Percentiles rank a stretch among this genome's conserved stretches.
Evolutionary conservation across 1,140 invertebrate species (phyloP).

Genomic region (Thaumetopoea pityocampa): DNA sequence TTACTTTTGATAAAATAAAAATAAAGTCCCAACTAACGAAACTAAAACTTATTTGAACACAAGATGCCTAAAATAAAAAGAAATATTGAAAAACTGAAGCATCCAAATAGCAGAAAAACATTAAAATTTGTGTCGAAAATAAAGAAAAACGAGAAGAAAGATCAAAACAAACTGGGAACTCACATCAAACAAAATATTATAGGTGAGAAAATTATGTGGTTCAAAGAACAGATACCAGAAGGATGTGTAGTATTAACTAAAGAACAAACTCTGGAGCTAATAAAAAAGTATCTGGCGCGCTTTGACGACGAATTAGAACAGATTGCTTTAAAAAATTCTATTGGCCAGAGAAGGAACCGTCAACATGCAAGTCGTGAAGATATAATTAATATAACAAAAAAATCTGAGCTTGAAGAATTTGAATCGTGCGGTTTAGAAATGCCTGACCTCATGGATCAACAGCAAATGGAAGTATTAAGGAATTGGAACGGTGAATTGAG

Average conservation of each 20-base stretch:
- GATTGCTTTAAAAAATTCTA: slow-evolving; percentile 84
- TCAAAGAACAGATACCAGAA: slow-evolving; percentile 78
- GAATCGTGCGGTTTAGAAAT: slow-evolving; percentile 84
- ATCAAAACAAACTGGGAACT: slow-evolving; percentile 79
- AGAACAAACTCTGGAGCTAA: slow-evolving; percentile 77
- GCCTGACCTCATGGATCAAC: slow-evolving; percentile 78
- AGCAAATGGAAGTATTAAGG: slow-evolving; percentile 77
- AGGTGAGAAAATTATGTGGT: slow-evolving; percentile 84
- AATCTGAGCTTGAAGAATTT: slow-evolving; percentile 83
- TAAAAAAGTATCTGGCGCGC: slow-evolving; percentile 77
- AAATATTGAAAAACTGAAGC: slow-evolving; percentile 79
- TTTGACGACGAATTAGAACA: slow-evolving; percentile 87
- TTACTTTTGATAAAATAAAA: too few relatives aligned
- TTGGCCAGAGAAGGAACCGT: slow-evolving; percentile 81
- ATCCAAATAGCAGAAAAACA: slow-evolving; percentile 87
- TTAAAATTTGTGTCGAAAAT: slow-evolving; percentile 81
- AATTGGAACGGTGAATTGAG: slow-evolving; percentile 82
- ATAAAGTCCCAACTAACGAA: too few relatives aligned
- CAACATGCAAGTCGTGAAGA: slow-evolving; percentile 86
- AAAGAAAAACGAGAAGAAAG: slow-evolving; percentile 79
- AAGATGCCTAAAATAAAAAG: slow-evolving; percentile 60
- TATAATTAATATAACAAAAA: slow-evolving; percentile 82
- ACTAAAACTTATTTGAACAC: neutral
- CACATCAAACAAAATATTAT: slow-evolving; percentile 83
- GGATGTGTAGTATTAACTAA: slow-evolving; percentile 74